Evolutionary conservation across 2,113 vertebrate species (phyloP).

Genomic region (Gymnorhina tibicen): DNA sequence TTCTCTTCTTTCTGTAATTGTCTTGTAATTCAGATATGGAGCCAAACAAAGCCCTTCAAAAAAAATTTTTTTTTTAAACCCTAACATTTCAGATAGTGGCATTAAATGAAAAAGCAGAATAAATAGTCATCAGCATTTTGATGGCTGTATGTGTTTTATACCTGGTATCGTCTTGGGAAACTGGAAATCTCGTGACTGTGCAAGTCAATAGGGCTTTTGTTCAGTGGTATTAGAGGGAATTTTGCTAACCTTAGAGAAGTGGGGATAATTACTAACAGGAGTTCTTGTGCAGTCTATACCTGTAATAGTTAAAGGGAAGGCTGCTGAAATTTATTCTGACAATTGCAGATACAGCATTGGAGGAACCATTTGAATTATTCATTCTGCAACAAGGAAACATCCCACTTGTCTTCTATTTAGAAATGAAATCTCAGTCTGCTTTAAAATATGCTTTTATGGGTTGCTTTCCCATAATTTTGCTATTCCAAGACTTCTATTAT

Average conservation of each 20-base stretch:
- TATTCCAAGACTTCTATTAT: neutral
- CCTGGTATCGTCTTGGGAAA: neutral
- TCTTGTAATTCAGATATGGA: neutral
- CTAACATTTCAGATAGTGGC: neutral
- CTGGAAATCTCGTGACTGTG: neutral
- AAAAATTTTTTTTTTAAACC: neutral
- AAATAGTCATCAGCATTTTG: neutral
- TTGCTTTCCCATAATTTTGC: slow-evolving; percentile 19
- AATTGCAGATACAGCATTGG: slow-evolving; percentile 19
- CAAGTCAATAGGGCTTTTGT: neutral
- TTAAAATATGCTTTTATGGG: slow-evolving; percentile 18
- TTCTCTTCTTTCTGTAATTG: neutral
- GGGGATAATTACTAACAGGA: slow-evolving; percentile 27
- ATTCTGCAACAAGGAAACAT: slow-evolving; percentile 57
- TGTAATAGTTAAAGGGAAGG: slow-evolving; percentile 30
- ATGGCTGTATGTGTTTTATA: neutral
- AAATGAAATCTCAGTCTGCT: slow-evolving; percentile 38
- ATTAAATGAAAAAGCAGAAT: neutral
- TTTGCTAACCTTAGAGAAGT: neutral
- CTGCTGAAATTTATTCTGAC: slow-evolving; percentile 59
- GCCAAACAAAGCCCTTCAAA: neutral
- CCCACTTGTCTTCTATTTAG: slow-evolving; percentile 48
- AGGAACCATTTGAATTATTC: slow-evolving; percentile 66
- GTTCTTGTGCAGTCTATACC: slow-evolving; percentile 18
- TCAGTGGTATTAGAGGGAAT: neutral